Percentiles rank a stretch among this genome's conserved stretches.
These are phyloP conservation scores for Drosophila parthenogenetica DNA, from an alignment of 2,888 invertebrate species.

Conservation along the genomic window DNA sequence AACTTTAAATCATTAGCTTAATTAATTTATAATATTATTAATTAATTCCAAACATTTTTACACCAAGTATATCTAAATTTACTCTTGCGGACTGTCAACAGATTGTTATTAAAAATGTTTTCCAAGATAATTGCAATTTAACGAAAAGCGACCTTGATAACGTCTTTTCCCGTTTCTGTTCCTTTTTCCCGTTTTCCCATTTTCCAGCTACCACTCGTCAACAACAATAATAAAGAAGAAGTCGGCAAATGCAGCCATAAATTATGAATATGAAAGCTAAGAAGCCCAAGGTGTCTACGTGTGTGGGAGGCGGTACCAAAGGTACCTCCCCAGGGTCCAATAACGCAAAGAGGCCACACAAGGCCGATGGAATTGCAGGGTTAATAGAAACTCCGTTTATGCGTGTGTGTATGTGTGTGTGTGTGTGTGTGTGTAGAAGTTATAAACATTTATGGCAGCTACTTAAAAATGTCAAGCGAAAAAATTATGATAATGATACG, in stretches of 20 bases:
- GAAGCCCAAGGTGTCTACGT: constrained; percentile 45
- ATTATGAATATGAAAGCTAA: constrained; percentile 75
- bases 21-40: too few species aligned
- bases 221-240: constrained; percentile 48
- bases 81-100: constrained; percentile 16
- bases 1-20: too few species aligned
- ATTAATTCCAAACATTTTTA: background rate
- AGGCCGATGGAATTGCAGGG: constrained; percentile 44
- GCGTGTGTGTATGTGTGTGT: constrained; percentile 15
- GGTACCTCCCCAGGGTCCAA: constrained; percentile 70
- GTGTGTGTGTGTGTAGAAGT: constrained; percentile 57
- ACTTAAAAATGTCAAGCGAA: constrained; percentile 79
- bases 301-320: constrained; percentile 17
- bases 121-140: constrained; percentile 53
- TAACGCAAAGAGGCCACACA: constrained; percentile 59
- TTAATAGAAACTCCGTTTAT: constrained; percentile 66
- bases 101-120: constrained; percentile 55
- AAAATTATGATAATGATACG: constrained; percentile 81
- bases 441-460: constrained; percentile 81
- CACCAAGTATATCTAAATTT: background rate
- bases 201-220: constrained; percentile 33
- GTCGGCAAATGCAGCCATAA: constrained; percentile 67
- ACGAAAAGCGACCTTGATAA: constrained; percentile 32
- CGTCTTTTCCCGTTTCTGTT: background rate
- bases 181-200: background rate